Conservation (phyloP, 2,888 invertebrate species). For the Eueremaeus valkanovi region DNA sequence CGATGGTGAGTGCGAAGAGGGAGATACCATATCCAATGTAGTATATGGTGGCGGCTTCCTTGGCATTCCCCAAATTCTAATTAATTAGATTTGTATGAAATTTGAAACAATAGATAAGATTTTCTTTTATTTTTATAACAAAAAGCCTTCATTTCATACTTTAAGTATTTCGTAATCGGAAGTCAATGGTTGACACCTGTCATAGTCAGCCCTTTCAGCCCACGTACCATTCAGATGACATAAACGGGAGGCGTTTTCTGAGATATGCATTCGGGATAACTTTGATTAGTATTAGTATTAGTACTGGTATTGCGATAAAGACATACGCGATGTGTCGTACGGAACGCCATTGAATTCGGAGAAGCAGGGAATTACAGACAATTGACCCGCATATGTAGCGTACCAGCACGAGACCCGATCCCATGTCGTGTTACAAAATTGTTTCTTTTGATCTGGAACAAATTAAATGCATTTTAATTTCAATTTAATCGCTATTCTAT, state of each 20-base stretch:
- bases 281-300: background rate
- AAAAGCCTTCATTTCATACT: constrained; percentile 6
- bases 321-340: constrained; percentile 80
- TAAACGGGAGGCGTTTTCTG: constrained; percentile 79
- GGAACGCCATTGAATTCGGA: constrained; percentile 69
- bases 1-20: constrained; percentile 71
- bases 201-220: constrained; percentile 61
- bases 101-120: background rate
- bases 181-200: constrained; percentile 68
- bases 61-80: constrained; percentile 44
- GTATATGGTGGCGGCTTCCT: constrained; percentile 61
- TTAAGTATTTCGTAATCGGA: constrained; percentile 41
- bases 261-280: background rate
- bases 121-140: too few species aligned
- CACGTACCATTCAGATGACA: constrained; percentile 76
- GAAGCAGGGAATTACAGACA: constrained; percentile 71
- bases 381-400: constrained; percentile 64
- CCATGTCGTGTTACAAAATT: constrained; percentile 39
- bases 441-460: background rate
- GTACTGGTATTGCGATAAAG: background rate
- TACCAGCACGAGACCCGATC: constrained; percentile 72
- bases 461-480: background rate
- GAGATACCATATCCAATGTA: constrained; percentile 79
- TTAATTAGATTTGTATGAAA: background rate
- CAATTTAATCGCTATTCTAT: too few species aligned